Evolutionary conservation across 1,140 invertebrate species (phyloP).

Genomic region (Panagrolaimus sp.): DNA sequence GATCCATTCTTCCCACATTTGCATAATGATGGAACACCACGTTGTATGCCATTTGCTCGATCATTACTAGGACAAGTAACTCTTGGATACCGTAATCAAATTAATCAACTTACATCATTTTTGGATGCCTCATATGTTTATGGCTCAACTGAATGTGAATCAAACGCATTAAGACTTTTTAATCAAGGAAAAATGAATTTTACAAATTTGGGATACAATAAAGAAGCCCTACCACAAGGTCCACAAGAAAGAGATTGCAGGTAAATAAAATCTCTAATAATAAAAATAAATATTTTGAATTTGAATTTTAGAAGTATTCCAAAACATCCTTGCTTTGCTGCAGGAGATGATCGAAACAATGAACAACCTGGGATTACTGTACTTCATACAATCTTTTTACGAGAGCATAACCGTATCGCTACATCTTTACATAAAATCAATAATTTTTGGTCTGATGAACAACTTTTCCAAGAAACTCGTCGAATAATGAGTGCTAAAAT

Average conservation of each 20-base stretch:
- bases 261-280: constrained; percentile 27
- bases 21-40: constrained; percentile 71
- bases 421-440: constrained; percentile 68
- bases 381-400: constrained; percentile 78
- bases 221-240: constrained; percentile 56
- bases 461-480: constrained; percentile 71
- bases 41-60: constrained; percentile 87
- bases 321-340: constrained; percentile 47
- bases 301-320: constrained; percentile 30
- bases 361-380: constrained; percentile 67
- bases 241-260: constrained; percentile 54
- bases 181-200: constrained; percentile 56
- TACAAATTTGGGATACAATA: constrained; percentile 55
- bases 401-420: constrained; percentile 62
- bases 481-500: constrained; percentile 81
- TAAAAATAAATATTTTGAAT: not conserved
- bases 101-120: constrained; percentile 74
- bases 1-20: constrained; percentile 66
- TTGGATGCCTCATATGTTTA: constrained; percentile 78
- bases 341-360: constrained; percentile 60
- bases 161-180: constrained; percentile 67
- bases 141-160: constrained; percentile 72
- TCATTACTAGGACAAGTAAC: constrained; percentile 80
- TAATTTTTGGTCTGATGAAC: constrained; percentile 81
- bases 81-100: constrained; percentile 60